A percentile compares a stretch with the other conserved stretches of the same genome.
phyloP scores from a whole-genome alignment of 1,140 invertebrate genomes.

The Plectrocnemia conspersa region DNA sequence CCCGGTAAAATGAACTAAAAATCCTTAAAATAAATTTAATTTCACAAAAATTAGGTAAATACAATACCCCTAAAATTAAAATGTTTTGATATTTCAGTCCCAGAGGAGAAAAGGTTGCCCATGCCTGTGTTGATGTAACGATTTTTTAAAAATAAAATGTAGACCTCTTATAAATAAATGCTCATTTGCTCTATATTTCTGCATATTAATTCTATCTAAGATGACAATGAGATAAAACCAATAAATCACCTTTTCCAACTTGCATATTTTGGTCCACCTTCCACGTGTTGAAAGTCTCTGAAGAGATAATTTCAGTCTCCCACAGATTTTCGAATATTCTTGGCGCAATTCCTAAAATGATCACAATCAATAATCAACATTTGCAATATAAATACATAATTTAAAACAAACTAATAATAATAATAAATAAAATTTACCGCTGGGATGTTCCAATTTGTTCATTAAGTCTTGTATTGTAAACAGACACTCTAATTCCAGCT shows the following conservation, averaged over 20 bases:
- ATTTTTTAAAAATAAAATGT: no score
- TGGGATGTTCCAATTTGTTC: constrained; percentile 69
- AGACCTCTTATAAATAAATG: no score
- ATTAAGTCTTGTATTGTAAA: constrained; percentile 76
- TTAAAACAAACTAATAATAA: neutral
- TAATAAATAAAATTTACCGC: constrained; percentile 42
- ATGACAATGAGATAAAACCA: neutral
- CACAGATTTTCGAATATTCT: constrained; percentile 48
- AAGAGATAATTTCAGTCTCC: constrained; percentile 52
- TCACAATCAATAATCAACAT: constrained; percentile 1
- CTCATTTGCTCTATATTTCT: no score
- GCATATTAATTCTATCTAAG: neutral
- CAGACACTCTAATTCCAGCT: constrained; percentile 74
- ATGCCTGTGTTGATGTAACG: no score
- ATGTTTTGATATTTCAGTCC: no score
- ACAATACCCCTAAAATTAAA: no score
- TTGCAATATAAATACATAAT: neutral
- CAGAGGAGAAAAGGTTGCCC: no score
- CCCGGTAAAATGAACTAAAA: no score
- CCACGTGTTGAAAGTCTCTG: constrained; percentile 53
- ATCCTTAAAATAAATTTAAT: no score
- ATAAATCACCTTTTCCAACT: constrained; percentile 44
- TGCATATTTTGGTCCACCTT: constrained; percentile 40
- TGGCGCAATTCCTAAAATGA: constrained; percentile 6
- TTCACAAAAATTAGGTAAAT: no score